These are phyloP conservation scores for Acrossocheilus fasciatus DNA, from an alignment of 2,797 vertebrate genomes.

Conservation along the genomic window DNA sequence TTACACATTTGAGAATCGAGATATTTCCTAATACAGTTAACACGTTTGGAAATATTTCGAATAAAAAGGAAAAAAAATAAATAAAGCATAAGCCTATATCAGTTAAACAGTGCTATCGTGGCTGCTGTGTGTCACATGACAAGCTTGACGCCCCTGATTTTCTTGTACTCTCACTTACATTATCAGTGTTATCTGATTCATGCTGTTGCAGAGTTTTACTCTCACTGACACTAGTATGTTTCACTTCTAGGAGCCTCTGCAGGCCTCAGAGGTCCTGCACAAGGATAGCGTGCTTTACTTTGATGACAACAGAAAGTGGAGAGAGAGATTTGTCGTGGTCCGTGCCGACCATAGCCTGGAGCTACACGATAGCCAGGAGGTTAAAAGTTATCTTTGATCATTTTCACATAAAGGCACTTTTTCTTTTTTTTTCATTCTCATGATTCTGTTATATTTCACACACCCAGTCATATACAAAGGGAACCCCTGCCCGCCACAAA, in stretches of 20 bases:
- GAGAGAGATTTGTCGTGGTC: slow-evolving; percentile 82
- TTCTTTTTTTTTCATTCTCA: not conserved
- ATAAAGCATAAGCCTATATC: too few species aligned
- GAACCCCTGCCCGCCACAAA: slow-evolving; percentile 79
- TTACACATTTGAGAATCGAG: too few species aligned
- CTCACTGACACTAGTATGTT: not conserved
- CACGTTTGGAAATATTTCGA: too few species aligned
- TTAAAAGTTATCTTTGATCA: slow-evolving; percentile 54
- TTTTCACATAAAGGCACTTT: not conserved
- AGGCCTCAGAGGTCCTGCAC: slow-evolving; percentile 77
- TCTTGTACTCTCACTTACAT: not conserved
- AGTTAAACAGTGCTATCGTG: too few species aligned
- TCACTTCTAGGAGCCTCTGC: slow-evolving; percentile 67
- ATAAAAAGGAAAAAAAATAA: too few species aligned
- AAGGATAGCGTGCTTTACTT: slow-evolving; percentile 80
- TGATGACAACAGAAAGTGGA: slow-evolving; percentile 89
- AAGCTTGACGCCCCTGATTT: not conserved
- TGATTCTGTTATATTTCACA: slow-evolving; percentile 1
- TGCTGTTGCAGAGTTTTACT: not conserved
- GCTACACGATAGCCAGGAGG: slow-evolving; percentile 89
- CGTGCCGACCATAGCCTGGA: slow-evolving; percentile 83
- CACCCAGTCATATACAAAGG: slow-evolving; percentile 82
- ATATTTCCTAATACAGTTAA: too few species aligned
- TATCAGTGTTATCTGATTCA: not conserved
- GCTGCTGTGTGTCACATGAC: too few species aligned